Evolutionary conservation across 1,140 invertebrate species (phyloP).

Genomic region (Cydia pomonella): DNA sequence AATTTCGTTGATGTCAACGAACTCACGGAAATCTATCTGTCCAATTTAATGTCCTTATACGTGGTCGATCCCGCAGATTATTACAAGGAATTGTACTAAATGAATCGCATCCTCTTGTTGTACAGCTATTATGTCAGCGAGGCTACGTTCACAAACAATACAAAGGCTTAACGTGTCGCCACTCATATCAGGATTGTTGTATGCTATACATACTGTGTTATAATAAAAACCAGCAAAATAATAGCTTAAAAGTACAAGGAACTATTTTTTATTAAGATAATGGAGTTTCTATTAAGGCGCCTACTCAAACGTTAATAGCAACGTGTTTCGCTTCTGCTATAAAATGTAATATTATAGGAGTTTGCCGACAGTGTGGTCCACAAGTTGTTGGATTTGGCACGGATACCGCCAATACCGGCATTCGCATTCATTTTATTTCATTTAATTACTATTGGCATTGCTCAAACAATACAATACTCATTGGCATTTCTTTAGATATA

Average conservation of each 20-base stretch:
- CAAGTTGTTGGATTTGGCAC: constrained; percentile 24
- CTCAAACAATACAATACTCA: too few relatives aligned
- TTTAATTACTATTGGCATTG: neutral
- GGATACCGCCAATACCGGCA: neutral
- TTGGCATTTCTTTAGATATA: too few relatives aligned
- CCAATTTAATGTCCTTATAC: constrained; percentile 2
- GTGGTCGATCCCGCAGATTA: neutral
- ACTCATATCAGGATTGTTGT: neutral
- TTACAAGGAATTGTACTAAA: constrained; percentile 12
- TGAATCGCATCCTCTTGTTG: constrained; percentile 1
- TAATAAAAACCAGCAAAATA: neutral
- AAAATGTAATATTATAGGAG: neutral
- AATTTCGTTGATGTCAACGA: constrained; percentile 66
- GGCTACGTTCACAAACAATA: constrained; percentile 7
- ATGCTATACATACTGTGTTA: neutral
- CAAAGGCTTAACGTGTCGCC: neutral
- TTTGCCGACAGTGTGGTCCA: neutral
- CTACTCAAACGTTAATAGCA: neutral
- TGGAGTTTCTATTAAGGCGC: too few relatives aligned
- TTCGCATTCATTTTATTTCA: neutral
- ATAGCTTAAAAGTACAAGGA: neutral
- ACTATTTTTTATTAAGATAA: neutral
- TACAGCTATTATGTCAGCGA: neutral
- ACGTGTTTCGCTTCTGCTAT: neutral
- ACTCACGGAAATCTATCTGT: constrained; percentile 41